A percentile compares a stretch with the other conserved stretches of the same genome.
These are phyloP conservation scores for Helicoverpa zea DNA, from an alignment of 1,140 invertebrate genomes.

Conservation along the genomic window DNA sequence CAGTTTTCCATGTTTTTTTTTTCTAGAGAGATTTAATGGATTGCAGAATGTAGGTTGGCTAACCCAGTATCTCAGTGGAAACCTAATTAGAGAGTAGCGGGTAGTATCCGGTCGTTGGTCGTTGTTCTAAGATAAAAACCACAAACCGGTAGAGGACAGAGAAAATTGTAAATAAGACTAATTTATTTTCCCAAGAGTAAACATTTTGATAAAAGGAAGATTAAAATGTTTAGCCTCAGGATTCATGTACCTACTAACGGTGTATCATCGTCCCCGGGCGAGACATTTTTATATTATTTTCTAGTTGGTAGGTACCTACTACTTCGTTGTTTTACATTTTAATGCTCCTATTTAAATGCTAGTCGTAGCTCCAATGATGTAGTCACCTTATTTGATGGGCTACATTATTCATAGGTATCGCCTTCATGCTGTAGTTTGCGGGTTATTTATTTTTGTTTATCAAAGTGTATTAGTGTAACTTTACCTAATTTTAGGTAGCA, in stretches of 20 bases:
- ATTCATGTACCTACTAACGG: neutral
- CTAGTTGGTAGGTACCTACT: neutral
- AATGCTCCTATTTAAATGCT: constrained; percentile 35
- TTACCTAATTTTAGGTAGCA: constrained; percentile 28
- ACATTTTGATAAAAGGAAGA: constrained; percentile 6
- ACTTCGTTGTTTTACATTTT: constrained; percentile 19
- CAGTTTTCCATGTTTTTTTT: constrained; percentile 45
- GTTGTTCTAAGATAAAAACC: constrained; percentile 30
- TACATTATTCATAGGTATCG: constrained; percentile 18
- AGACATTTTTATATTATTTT: constrained; percentile 23
- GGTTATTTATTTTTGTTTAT: constrained; percentile 8
- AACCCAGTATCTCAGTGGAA: constrained; percentile 30
- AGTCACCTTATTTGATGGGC: constrained; percentile 20
- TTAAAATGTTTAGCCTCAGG: neutral
- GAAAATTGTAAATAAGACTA: neutral
- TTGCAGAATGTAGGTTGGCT: constrained; percentile 44
- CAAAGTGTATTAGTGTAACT: constrained; percentile 18
- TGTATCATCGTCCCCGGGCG: neutral
- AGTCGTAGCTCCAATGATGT: constrained; percentile 28
- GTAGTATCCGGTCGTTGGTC: neutral
- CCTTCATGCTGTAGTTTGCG: neutral
- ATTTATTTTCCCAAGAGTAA: neutral
- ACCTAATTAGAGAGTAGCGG: constrained; percentile 8
- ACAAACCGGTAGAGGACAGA: neutral
- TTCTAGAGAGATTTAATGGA: constrained; percentile 47